Conservation (phyloP, 1,140 invertebrate species). For the Aricia agestis region DNA sequence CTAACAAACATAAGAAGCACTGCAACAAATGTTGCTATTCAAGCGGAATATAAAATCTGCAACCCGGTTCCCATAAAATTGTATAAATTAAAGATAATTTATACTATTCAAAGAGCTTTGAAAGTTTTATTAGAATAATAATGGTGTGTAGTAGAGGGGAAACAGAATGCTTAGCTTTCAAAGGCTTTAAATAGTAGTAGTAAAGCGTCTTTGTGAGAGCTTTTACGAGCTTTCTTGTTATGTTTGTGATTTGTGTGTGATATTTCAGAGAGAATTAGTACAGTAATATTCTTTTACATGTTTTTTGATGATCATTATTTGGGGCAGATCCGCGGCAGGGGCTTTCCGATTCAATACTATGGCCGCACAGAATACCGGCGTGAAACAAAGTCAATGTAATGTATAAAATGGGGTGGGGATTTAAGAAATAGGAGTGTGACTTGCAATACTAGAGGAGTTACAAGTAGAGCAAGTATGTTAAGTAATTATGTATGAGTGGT, state of each 20-base stretch:
- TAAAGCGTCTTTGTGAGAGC: not conserved
- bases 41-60: not conserved
- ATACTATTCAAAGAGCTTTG: slow-evolving; percentile 3
- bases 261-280: no score
- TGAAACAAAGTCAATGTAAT: no score
- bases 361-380: no score
- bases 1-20: not conserved
- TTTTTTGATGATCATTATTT: no score
- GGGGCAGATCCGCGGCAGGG: no score
- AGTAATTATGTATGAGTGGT: no score
- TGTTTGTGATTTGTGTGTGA: not conserved
- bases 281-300: no score
- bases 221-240: not conserved
- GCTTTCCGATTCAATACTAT: no score
- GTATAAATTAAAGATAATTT: slow-evolving; percentile 4
- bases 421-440: no score
- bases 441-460: no score
- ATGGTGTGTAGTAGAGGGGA: not conserved
- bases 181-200: not conserved
- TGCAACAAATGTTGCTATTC: not conserved
- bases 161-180: slow-evolving; percentile 3
- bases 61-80: not conserved
- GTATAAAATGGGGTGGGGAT: no score
- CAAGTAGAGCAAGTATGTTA: no score
- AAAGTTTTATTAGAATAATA: slow-evolving; percentile 1